phyloP scores from a whole-genome alignment of 2,888 invertebrate genomes.

The Rutpela maculata region DNA sequence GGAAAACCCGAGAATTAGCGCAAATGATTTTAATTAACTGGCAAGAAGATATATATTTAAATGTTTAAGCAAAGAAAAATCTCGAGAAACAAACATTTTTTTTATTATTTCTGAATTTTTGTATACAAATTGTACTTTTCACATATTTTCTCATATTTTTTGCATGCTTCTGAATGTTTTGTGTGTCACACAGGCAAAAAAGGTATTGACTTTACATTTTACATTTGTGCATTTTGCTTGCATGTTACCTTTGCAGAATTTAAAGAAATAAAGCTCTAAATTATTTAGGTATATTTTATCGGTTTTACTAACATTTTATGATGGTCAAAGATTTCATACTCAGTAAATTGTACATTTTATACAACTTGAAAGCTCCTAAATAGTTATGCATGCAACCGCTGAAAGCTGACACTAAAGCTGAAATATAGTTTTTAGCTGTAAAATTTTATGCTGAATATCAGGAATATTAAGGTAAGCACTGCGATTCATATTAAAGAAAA shows the following conservation, averaged over 20 bases:
- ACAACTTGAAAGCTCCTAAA: neutral
- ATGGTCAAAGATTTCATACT: too few relatives aligned
- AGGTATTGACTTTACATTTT: conserved; percentile 73
- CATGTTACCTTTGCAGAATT: conserved; percentile 16
- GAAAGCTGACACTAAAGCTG: neutral
- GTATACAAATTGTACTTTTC: conserved; percentile 48
- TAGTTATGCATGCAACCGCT: neutral
- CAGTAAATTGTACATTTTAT: too few relatives aligned
- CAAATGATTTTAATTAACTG: too few relatives aligned
- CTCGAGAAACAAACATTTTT: neutral
- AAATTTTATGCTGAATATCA: neutral
- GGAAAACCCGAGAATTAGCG: too few relatives aligned
- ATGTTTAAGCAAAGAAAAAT: too few relatives aligned
- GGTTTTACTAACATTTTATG: too few relatives aligned
- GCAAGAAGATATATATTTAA: too few relatives aligned
- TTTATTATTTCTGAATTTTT: conserved; percentile 6
- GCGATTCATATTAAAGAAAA: neutral
- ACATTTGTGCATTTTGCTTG: conserved; percentile 33
- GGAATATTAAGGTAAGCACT: neutral
- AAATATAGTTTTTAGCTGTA: neutral
- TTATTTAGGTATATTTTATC: too few relatives aligned
- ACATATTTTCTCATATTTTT: conserved; percentile 72
- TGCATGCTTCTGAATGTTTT: conserved; percentile 84
- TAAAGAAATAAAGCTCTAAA: neutral
- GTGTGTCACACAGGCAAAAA: conserved; percentile 84